A percentile compares a stretch with the other conserved stretches of the same genome.
phyloP scores from a whole-genome alignment of 2,113 vertebrate species.

The Arenaria interpres region DNA sequence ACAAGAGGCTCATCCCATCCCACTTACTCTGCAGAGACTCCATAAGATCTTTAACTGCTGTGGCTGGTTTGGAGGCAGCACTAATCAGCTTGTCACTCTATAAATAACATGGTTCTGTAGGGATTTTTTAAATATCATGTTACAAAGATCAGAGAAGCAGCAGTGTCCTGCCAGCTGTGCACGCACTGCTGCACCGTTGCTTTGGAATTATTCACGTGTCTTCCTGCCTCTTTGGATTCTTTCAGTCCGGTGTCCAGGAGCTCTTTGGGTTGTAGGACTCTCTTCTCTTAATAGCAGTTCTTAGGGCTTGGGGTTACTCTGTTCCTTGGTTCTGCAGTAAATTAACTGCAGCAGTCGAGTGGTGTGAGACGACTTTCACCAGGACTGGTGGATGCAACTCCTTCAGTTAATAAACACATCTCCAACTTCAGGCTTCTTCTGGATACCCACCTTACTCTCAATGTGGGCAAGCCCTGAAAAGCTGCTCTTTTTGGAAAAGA shows the following conservation, averaged over 20 bases:
- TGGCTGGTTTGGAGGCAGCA: not conserved
- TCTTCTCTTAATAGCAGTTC: not conserved
- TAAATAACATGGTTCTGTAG: not conserved
- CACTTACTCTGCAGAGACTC: not conserved
- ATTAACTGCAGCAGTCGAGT: not conserved
- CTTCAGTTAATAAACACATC: not conserved
- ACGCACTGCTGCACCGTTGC: not conserved
- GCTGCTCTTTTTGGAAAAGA: not conserved
- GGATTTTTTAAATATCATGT: not conserved
- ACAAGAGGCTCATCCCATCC: not conserved
- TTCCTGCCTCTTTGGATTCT: not conserved
- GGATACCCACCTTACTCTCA: not conserved
- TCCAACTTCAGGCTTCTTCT: not conserved
- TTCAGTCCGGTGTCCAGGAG: accelerated
- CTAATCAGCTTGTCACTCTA: not conserved
- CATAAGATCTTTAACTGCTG: not conserved
- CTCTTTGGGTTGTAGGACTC: not conserved
- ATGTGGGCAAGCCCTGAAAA: not conserved
- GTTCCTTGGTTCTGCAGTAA: not conserved
- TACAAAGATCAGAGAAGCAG: not conserved
- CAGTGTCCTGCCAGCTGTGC: not conserved
- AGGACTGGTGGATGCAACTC: not conserved
- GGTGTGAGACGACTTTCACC: not conserved
- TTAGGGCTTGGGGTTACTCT: not conserved
- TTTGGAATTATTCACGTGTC: not conserved